A percentile compares a stretch with the other conserved stretches of the same genome.
These are phyloP conservation scores for Meloidogyne hapla DNA, from an alignment of 1,140 invertebrate species.

Conservation along the genomic window DNA sequence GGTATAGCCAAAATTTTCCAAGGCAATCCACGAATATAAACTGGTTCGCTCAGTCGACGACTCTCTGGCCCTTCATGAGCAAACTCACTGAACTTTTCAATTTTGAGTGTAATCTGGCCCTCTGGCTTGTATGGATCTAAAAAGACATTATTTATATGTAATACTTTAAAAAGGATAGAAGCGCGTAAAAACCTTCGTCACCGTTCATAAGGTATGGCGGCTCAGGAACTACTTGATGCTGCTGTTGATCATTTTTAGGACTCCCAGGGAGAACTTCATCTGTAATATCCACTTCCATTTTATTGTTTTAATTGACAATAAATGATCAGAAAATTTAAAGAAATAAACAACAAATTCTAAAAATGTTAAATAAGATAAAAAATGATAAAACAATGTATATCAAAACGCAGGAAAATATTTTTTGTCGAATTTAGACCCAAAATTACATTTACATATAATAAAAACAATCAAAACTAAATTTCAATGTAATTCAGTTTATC, in stretches of 20 bases:
- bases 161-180: background rate
- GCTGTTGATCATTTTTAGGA: constrained; percentile 12
- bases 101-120: constrained; percentile 47
- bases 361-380: too few relatives aligned
- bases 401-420: too few relatives aligned
- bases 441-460: too few relatives aligned
- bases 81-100: constrained; percentile 51
- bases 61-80: constrained; percentile 21
- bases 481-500: too few relatives aligned
- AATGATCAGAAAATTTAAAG: background rate
- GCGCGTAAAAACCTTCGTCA: constrained; percentile 8
- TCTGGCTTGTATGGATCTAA: constrained; percentile 55
- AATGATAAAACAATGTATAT: too few relatives aligned
- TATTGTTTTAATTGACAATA: background rate
- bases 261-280: background rate
- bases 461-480: too few relatives aligned
- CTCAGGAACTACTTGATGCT: background rate
- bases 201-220: constrained; percentile 15
- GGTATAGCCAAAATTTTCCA: constrained; percentile 58
- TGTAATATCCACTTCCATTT: constrained; percentile 28
- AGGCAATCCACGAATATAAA: constrained; percentile 55
- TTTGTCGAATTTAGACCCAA: too few relatives aligned
- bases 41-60: constrained; percentile 50
- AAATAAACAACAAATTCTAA: background rate
- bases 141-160: background rate